Base-by-base conservation (phyloP, 2,888 invertebrate genomes). In the Ichneumoninae sp. region DNA sequence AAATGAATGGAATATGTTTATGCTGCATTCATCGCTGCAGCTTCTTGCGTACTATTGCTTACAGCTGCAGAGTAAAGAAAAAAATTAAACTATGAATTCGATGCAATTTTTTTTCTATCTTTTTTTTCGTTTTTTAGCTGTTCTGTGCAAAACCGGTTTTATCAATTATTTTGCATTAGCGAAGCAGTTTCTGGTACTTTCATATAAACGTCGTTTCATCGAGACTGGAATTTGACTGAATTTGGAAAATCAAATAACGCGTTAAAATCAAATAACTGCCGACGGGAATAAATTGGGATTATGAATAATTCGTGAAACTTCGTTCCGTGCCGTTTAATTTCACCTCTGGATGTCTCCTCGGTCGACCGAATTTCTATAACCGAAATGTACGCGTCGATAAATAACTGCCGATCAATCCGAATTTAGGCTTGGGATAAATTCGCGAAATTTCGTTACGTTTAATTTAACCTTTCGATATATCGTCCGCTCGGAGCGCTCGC, bases 1-100 rank as follows among this genome's bases (percentile, higher is more conserved):
- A 62, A 62, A 30, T 62, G 62, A 62, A 62, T 62, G 62, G 30
- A 62, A 62, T 62, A 62, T 33, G n/a, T 62, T 62, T 33, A 16
- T 6, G 62, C 6, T 16, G 16, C 16, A 30, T 62, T 62, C 13
- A n/a, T 16, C 5, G 30, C 62, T 16, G 26, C 26, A 26, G 22
- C 13, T 6, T 47, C 44, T 47, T 16, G 44, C 13, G 44, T 47
- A 16, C 16, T 47, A 47, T 47, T 47, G 44, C 44, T 47, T 16
- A 16, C 44, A 47, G 16, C 44, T 47, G 44, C 44, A 47, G 3
- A 47, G 16, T 47, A 47, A 47, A 40, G 40, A 40, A 47, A 47
- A 47, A 47, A 47, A 47, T 1, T 16, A 0, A 47, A 47, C 16
- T 47, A 40, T 40, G 44, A 16, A 13, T 47, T 2, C 1, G 0